phyloP scores from a whole-genome alignment of 2,113 vertebrate genomes.

The Lichenostomus cassidix region DNA sequence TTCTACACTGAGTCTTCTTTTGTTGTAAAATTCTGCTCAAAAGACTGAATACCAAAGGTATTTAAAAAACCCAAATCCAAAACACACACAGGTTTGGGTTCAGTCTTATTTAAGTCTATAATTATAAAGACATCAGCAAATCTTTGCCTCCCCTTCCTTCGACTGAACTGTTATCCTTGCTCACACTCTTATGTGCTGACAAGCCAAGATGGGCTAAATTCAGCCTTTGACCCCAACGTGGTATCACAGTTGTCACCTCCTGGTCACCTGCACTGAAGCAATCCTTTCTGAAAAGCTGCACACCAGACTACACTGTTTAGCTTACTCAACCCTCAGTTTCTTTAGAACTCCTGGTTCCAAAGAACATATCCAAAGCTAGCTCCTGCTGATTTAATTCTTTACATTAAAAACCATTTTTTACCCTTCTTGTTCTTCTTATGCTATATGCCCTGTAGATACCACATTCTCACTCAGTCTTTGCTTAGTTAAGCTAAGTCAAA shows the following conservation, averaged over 20 bases:
- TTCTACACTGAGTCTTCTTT: not conserved
- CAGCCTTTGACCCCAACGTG: not conserved
- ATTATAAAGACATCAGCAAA: not conserved
- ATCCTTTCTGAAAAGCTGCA: not conserved
- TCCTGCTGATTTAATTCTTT: not conserved
- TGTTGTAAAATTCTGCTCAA: not conserved
- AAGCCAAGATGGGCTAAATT: not conserved
- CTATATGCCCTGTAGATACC: not conserved
- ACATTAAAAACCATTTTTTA: not conserved
- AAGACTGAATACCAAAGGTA: not conserved
- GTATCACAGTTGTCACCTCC: not conserved
- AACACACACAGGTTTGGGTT: not conserved
- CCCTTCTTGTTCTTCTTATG: not conserved
- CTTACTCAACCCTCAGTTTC: not conserved
- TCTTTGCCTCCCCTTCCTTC: not conserved
- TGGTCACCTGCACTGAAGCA: not conserved
- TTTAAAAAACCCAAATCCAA: not conserved
- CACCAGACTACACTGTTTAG: not conserved
- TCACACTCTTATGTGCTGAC: not conserved
- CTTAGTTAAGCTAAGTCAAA: not conserved
- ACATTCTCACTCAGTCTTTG: not conserved
- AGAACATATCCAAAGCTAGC: not conserved
- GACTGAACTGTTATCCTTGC: not conserved
- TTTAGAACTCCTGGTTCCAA: not conserved
- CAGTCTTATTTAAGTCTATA: not conserved